phyloP scores from a whole-genome alignment of 2,797 vertebrate genomes.

The Manis javanica region DNA sequence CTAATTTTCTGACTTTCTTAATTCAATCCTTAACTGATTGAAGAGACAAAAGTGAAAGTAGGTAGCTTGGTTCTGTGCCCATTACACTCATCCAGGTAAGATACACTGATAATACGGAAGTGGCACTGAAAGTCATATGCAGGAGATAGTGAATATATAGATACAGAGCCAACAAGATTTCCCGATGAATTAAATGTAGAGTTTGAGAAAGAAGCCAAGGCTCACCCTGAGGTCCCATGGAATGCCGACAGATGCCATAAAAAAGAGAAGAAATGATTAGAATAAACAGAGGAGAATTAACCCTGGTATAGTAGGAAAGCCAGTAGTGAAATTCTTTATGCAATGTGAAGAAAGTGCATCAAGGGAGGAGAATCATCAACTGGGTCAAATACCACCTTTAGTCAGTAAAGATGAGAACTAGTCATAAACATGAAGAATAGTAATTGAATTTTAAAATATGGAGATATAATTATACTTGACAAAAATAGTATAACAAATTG shows the following conservation, averaged over 20 bases:
- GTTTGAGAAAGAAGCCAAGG: not conserved
- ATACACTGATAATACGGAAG: not conserved
- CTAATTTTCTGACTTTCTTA: not conserved
- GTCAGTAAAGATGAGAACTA: not conserved
- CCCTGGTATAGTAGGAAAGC: not conserved
- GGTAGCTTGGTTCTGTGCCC: not conserved
- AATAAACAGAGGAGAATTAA: not conserved
- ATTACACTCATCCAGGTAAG: not conserved
- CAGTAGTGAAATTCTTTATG: not conserved
- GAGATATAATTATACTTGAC: not conserved
- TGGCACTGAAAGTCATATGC: not conserved
- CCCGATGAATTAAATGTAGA: not conserved
- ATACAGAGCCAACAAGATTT: not conserved
- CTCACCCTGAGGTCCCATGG: not conserved
- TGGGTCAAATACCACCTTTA: not conserved
- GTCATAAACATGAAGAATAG: not conserved
- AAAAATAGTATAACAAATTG: not conserved
- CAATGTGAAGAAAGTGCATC: not conserved
- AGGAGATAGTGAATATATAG: not conserved
- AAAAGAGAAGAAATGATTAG: not conserved
- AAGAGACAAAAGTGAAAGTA: not conserved
- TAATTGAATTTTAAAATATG: not conserved
- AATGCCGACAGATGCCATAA: not conserved
- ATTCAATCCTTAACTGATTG: not conserved
- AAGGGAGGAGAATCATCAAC: not conserved